These are phyloP conservation scores for Odontamblyopus lacepedii DNA, from an alignment of 2,797 vertebrate species.

Conservation along the genomic window DNA sequence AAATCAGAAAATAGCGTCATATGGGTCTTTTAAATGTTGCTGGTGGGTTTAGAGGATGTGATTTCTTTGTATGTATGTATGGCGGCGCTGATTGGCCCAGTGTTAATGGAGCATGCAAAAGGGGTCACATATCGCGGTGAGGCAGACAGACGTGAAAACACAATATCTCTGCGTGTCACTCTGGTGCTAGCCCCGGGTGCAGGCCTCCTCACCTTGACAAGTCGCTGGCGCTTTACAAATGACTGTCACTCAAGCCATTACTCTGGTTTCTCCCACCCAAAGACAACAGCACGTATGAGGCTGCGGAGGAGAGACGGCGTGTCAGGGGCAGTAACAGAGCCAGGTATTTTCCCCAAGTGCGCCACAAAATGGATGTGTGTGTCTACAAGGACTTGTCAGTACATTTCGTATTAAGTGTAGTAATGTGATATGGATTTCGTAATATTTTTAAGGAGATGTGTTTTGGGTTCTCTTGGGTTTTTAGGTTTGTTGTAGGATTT, in stretches of 20 bases:
- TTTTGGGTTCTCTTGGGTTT: too few relatives aligned
- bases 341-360: neutral
- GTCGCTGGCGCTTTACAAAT: slow-evolving; percentile 60
- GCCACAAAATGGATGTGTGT: neutral
- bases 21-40: neutral
- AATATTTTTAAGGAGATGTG: too few relatives aligned
- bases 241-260: slow-evolving; percentile 61
- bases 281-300: slow-evolving; percentile 53
- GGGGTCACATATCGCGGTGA: slow-evolving; percentile 33
- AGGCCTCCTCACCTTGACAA: slow-evolving; percentile 57
- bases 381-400: too few relatives aligned
- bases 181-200: slow-evolving; percentile 39
- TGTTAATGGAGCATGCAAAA: slow-evolving; percentile 42
- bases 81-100: slow-evolving; percentile 19
- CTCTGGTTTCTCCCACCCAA: slow-evolving; percentile 49
- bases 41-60: slow-evolving; percentile 3
- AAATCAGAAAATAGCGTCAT: too few relatives aligned
- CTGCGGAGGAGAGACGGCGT: slow-evolving; percentile 30
- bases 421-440: too few relatives aligned
- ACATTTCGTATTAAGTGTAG: too few relatives aligned
- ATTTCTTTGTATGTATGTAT: slow-evolving; percentile 17
- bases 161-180: slow-evolving; percentile 50
- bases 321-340: slow-evolving; percentile 46
- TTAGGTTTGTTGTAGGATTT: too few relatives aligned
- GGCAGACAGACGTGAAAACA: slow-evolving; percentile 41